phyloP scores from a whole-genome alignment of 2,797 vertebrate species.

The Psittacula derbiana region DNA sequence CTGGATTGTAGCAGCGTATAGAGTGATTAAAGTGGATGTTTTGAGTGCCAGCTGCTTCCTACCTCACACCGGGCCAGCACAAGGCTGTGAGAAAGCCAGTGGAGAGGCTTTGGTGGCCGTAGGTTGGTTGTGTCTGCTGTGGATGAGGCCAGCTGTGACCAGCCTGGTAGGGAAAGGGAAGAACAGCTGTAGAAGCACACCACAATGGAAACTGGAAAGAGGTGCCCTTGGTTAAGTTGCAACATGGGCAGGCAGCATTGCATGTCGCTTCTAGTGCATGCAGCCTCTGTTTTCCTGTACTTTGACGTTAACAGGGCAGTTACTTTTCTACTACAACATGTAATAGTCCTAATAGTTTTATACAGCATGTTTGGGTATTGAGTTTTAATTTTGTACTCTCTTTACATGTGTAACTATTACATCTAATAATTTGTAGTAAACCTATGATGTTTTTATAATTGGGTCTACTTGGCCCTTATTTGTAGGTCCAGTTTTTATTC shows the following conservation, averaged over 20 bases:
- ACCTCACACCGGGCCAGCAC: rapidly evolving
- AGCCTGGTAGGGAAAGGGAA: not conserved
- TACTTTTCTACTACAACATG: not conserved
- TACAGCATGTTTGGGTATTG: not conserved
- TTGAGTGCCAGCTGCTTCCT: not conserved
- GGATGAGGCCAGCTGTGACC: not conserved
- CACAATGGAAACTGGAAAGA: not conserved
- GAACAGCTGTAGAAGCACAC: not conserved
- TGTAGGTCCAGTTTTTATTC: not conserved
- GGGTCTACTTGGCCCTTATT: not conserved
- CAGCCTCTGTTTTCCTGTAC: not conserved
- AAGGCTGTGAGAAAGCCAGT: not conserved
- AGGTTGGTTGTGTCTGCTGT: not conserved
- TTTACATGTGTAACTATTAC: not conserved
- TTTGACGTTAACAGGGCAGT: not conserved
- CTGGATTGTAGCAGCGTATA: not conserved
- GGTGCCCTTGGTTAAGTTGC: not conserved
- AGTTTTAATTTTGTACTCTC: rapidly evolving
- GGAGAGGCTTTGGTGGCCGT: not conserved
- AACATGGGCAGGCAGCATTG: not conserved
- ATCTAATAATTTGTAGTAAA: not conserved
- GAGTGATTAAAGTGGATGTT: not conserved
- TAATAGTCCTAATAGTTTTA: not conserved
- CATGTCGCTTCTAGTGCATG: not conserved
- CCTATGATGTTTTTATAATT: not conserved